Evolutionary conservation across 1,140 invertebrate species (phyloP), one percentile per base, ranked within the genome.

Genomic region (Dendroctonus valens): DNA sequence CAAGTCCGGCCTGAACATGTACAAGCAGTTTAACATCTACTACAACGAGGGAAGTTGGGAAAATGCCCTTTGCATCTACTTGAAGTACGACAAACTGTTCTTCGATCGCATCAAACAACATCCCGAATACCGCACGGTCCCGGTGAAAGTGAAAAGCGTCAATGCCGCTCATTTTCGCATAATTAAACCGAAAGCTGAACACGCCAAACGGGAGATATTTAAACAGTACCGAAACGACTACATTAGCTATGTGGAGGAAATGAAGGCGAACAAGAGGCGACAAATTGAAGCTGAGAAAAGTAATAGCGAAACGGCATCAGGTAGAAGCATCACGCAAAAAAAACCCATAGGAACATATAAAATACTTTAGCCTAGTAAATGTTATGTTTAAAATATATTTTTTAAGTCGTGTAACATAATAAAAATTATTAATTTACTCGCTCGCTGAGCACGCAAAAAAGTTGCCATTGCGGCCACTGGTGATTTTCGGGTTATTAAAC

Each of bases 1-100:
- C 37, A 57, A 67, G 41, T 60, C 65, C 6, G 65, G 65, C 12
- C 6, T 60, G 12, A 67, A 61, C 49, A 67, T 67, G 65, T 60
- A 51, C 41, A 67, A 55, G 52, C 57, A 60, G 14, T 67, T 67
- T 14, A 60, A 60, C 38, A 26, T 53, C 6, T 67, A 60, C 14
- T 53, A 59, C 38, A 54, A 57, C 5, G 41, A 60, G 15, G 9
- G 44, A n/a, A 44, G 37, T 8, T 67, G 57, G 58, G 65, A 67
- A 39, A 61, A 67, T 11, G 65, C 65, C 15, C 39, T 60, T 3
- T 59, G 54, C 50, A 40, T 67, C n/a, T 60, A 60, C 49, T 14
- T 55, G 7, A 60, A 67, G 54, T 67, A 67, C 41, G 58, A 61
- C 38, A 26, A 38, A 6, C 44, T 67, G 42, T 67, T 67, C 48